phyloP scores from a whole-genome alignment of 1,140 invertebrate species.

The Teleogryllus occipitalis region DNA sequence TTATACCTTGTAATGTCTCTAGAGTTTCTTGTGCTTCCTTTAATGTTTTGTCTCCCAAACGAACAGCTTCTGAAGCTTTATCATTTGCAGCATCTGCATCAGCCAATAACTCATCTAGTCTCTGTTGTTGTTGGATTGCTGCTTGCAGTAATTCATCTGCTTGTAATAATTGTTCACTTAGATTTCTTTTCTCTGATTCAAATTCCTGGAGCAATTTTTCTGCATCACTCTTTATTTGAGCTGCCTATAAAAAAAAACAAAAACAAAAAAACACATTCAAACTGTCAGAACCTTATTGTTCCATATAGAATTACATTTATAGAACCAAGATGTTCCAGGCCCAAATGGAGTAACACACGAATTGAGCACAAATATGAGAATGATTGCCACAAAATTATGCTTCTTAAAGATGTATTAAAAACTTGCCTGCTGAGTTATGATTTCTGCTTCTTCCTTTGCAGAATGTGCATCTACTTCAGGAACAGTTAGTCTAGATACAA shows the following conservation, averaged over 20 bases:
- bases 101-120: conserved; percentile 53
- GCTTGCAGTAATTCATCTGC: conserved; percentile 43
- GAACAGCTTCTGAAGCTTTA: conserved; percentile 70
- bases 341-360: too few species aligned
- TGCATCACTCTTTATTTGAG: conserved; percentile 29
- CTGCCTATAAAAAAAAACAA: conserved; percentile 23
- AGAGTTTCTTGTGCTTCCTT: conserved; percentile 80
- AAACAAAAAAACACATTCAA: background rate
- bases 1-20: conserved; percentile 64
- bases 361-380: too few species aligned
- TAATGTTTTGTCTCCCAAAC: conserved; percentile 73
- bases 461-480: conserved; percentile 62
- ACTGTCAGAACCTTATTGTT: too few species aligned
- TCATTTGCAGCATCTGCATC: conserved; percentile 62
- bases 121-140: conserved; percentile 49
- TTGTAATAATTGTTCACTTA: conserved; percentile 46
- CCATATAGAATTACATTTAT: too few species aligned
- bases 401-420: conserved; percentile 6
- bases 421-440: conserved; percentile 49
- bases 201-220: conserved; percentile 49
- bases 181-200: conserved; percentile 45
- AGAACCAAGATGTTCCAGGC: too few species aligned
- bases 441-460: conserved; percentile 55
- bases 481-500: conserved; percentile 64
- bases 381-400: background rate